phyloP scores from a whole-genome alignment of 1,140 invertebrate species.

The Heliconius melpomene region DNA sequence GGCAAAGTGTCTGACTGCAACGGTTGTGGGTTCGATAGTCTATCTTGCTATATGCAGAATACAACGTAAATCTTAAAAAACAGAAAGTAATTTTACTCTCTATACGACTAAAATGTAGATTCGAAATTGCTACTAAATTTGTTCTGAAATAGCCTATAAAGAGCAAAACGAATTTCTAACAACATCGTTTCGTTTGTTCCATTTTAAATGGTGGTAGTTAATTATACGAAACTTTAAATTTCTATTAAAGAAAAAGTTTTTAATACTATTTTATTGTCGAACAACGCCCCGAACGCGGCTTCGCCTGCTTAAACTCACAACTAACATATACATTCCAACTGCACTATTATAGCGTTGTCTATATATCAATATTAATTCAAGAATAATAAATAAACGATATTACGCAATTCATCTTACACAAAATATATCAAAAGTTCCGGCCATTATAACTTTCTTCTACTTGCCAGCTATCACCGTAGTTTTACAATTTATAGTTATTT shows the following conservation, averaged over 20 bases:
- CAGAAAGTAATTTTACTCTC: not conserved
- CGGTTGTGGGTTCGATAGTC: no score
- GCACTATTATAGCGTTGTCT: not conserved
- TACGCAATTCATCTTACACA: not conserved
- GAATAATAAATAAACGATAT: not conserved
- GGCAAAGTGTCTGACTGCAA: no score
- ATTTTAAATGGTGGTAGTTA: not conserved
- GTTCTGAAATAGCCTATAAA: not conserved
- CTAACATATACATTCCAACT: not conserved
- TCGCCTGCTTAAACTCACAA: not conserved
- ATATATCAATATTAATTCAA: not conserved
- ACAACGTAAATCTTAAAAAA: no score
- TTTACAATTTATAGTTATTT: not conserved
- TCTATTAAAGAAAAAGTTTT: not conserved
- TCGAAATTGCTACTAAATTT: not conserved
- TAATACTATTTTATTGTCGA: no score
- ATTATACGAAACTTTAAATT: not conserved
- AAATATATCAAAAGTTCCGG: not conserved
- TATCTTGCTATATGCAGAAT: no score
- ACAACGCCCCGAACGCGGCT: no score
- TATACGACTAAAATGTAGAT: not conserved
- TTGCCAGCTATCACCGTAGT: not conserved
- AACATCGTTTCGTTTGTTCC: not conserved
- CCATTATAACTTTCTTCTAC: conserved; percentile 10
- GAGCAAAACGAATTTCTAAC: not conserved